phyloP scores from a whole-genome alignment of 2,113 vertebrate genomes.

The Colius striatus region DNA sequence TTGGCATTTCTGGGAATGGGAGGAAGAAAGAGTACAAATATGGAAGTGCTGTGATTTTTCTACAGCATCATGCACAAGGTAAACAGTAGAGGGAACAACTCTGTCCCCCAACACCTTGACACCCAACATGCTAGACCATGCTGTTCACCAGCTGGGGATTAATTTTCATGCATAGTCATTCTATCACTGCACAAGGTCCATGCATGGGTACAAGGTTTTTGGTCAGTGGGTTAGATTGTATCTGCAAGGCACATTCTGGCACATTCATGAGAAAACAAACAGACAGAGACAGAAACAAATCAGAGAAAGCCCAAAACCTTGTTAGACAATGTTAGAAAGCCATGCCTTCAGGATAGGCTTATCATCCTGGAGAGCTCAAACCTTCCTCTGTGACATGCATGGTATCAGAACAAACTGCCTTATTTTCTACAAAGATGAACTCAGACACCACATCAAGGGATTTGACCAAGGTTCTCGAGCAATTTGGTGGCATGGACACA shows the following conservation, averaged over 20 bases:
- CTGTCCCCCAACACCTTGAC: neutral
- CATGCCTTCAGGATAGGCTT: neutral
- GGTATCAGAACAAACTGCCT: neutral
- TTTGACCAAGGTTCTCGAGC: neutral
- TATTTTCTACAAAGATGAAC: neutral
- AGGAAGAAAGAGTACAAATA: neutral
- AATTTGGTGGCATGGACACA: neutral
- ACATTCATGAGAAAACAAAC: neutral
- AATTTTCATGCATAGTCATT: neutral
- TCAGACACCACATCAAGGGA: neutral
- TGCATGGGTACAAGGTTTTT: fast-evolving
- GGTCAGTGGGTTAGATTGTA: neutral
- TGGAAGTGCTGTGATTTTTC: neutral
- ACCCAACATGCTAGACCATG: neutral
- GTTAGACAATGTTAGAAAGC: neutral
- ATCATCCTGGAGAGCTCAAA: neutral
- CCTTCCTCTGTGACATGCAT: neutral
- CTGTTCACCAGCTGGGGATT: neutral
- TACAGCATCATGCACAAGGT: neutral
- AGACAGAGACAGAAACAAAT: neutral
- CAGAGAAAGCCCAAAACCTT: fast-evolving
- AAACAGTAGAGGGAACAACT: neutral
- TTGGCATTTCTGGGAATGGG: neutral
- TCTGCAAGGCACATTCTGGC: neutral
- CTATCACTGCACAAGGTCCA: neutral